Conservation (phyloP, 2,113 vertebrate genomes). For the Sturnus vulgaris region DNA sequence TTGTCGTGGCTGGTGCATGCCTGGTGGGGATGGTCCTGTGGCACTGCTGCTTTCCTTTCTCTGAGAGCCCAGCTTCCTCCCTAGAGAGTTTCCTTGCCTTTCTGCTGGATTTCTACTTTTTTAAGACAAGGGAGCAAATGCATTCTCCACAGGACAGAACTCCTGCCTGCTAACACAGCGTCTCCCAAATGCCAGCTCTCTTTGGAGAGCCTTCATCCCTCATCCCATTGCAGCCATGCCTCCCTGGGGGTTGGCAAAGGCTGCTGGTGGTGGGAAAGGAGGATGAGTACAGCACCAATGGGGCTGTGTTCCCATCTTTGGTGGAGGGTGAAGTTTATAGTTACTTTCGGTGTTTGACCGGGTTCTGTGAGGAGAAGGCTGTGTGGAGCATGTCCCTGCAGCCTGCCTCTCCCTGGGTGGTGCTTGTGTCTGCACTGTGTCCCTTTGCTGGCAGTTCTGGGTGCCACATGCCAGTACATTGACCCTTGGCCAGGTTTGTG, state of each 20-base stretch:
- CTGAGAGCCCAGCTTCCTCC: background rate
- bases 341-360: background rate
- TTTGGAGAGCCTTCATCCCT: background rate
- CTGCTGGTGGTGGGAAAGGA: background rate
- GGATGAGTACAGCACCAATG: background rate
- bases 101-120: background rate
- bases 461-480: rapidly evolving
- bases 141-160: background rate
- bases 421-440: background rate
- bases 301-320: background rate
- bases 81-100: background rate
- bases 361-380: background rate
- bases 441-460: background rate
- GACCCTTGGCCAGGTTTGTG: background rate
- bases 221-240: background rate
- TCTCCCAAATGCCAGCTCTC: rapidly evolving
- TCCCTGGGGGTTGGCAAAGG: background rate
- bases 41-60: background rate
- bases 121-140: background rate
- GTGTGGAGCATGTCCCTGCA: background rate
- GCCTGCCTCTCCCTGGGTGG: background rate
- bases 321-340: background rate
- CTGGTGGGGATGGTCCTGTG: rapidly evolving
- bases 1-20: background rate
- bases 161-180: background rate